Conservation (phyloP, 2,888 invertebrate genomes). For the Hirtodrosophila trivittata region DNA sequence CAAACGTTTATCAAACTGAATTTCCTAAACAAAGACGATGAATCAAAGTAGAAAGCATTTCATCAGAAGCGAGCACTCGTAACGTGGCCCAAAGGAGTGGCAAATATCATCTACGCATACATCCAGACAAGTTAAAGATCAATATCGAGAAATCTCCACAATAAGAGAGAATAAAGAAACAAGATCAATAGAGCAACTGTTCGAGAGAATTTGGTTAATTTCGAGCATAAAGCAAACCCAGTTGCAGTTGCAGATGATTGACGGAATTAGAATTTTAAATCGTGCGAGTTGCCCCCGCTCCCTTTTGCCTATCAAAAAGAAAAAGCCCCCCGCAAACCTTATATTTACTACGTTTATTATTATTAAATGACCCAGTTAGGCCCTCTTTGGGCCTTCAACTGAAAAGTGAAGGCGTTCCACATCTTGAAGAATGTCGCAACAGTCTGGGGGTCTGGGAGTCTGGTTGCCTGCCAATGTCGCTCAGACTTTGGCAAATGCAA, state of each 20-base stretch:
- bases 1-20: slow-evolving; percentile 63
- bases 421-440: slow-evolving; percentile 72
- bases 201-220: slow-evolving; percentile 10
- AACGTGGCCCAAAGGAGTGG: slow-evolving; percentile 67
- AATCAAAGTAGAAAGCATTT: slow-evolving; percentile 79
- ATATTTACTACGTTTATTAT: slow-evolving; percentile 42
- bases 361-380: slow-evolving; percentile 81
- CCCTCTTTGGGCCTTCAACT: slow-evolving; percentile 45
- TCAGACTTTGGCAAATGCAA: slow-evolving; percentile 74
- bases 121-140: slow-evolving; percentile 76
- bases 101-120: slow-evolving; percentile 63
- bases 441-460: slow-evolving; percentile 9
- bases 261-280: slow-evolving; percentile 81
- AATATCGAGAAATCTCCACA: slow-evolving; percentile 62
- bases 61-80: slow-evolving; percentile 59
- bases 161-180: slow-evolving; percentile 31
- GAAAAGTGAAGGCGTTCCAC: slow-evolving; percentile 75
- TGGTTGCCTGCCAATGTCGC: slow-evolving; percentile 53
- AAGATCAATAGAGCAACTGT: slow-evolving; percentile 70
- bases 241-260: slow-evolving; percentile 77
- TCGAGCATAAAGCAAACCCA: slow-evolving; percentile 31
- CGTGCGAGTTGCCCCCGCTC: slow-evolving; percentile 43
- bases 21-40: slow-evolving; percentile 60
- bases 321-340: slow-evolving; percentile 3
- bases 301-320: neutral